Base-by-base conservation (phyloP, 2,888 invertebrate genomes). In the Hydriomena furcata region DNA sequence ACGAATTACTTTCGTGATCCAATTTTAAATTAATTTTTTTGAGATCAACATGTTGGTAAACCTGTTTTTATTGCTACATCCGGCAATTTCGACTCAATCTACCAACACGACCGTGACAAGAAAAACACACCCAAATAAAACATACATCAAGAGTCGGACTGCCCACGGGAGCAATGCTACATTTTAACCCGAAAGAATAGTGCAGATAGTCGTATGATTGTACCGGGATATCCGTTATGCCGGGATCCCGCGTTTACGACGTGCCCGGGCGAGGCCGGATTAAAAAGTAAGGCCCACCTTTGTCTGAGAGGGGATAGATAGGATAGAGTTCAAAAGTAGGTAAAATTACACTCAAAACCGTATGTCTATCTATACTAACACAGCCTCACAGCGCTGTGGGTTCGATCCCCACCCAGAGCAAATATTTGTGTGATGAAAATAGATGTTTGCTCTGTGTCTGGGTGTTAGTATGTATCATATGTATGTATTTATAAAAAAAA, bases 191-290 rank as follows among this genome's bases (percentile, higher is more conserved):
- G 76, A 77, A 82, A 82, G 86, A 87, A 86, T 87, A 84, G 85
- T 82, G 80, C 69, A 82, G 82, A 86, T 85, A 63, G 77, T 68
- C 60, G 85, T 79, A 88, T 88, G 82, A 88, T 88, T 85, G 87
- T 68, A 55, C 75, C 74, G 74, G 82, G 71, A 79, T 86, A 84
- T 85, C 84, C 82, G 80, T 87, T 80, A 87, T 83, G 59, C 65
- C 62, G 63, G 67, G 65, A 65, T 65, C 54, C 67, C 67, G 76
- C 71, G 72, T 86, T 86, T 87, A 87, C 84, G 84, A 83, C 74
- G 72, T 66, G 49, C 63, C 71, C 74, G 82, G 81, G 83, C 83
- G 71, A 65, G 47, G 63, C 73, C 74, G 82, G 82, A 84, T 84
- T 82, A 84, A 84, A 84, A 83, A 84, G 74, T 82, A 82, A 83